A percentile compares a stretch with the other conserved stretches of the same genome.
Conservation (phyloP, 2,797 vertebrate species). For the Emys orbicularis region DNA sequence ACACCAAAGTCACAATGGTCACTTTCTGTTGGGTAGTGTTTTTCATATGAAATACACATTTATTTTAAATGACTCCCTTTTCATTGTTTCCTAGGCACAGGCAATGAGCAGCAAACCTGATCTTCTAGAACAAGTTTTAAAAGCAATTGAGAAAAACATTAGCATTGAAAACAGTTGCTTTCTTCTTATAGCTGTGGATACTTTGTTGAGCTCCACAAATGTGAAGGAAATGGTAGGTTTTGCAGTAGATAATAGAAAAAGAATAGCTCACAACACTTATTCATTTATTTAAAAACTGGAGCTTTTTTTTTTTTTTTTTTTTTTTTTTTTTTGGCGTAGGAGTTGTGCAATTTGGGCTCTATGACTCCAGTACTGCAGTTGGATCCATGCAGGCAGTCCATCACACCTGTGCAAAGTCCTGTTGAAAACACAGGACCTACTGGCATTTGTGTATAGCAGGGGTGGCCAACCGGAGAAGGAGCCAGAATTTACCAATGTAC, state of each 20-base stretch:
- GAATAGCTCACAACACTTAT: background rate
- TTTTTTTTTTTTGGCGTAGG: background rate
- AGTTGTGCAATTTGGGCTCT: background rate
- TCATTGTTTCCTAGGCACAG: constrained; percentile 81
- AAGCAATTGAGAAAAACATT: constrained; percentile 87
- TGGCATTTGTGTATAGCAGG: background rate
- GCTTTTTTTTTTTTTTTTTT: background rate
- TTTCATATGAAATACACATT: constrained; percentile 7
- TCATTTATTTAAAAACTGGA: background rate
- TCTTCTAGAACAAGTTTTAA: constrained; percentile 90
- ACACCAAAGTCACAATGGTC: background rate
- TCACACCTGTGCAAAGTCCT: background rate
- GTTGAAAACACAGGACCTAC: background rate
- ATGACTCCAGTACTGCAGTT: background rate
- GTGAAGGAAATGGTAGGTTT: constrained; percentile 82
- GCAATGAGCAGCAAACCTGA: constrained; percentile 89
- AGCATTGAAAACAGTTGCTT: constrained; percentile 92
- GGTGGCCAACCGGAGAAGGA: too few relatives aligned
- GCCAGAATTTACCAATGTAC: too few relatives aligned
- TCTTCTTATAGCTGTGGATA: constrained; percentile 88
- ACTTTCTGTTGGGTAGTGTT: constrained; percentile 15
- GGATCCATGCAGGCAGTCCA: background rate
- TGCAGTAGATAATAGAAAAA: background rate
- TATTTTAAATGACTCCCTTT: constrained; percentile 49
- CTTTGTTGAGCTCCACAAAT: constrained; percentile 76